Base-by-base conservation (phyloP, 2,113 vertebrate species). In the Galemys pyrenaicus region DNA sequence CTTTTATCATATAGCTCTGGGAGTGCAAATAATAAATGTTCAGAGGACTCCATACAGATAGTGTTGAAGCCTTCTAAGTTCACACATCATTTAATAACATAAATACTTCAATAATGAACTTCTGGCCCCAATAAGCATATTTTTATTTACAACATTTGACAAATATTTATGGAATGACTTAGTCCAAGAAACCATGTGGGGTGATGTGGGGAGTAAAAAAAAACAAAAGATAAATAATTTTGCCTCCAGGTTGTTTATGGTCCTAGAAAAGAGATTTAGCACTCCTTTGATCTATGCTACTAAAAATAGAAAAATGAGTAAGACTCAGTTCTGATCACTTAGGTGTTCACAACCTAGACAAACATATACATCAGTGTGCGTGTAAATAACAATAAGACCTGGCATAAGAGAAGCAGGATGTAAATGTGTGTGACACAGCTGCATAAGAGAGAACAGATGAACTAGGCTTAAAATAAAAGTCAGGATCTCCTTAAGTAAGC, bases 91-190 rank as follows among this genome's bases (percentile, higher is more conserved):
- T 89, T 86, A 88, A 74, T 88, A 94, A 89, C 49, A 89, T 71
- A 91, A 94, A 77, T 90, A 39, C 12, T 82, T 92, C 41, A 39
- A 37, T 78, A 86, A 94, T 70, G 95, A 95, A 86, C 94, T 83
- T 78, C 68, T 82, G 26, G 70, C 41, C 56, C 51, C 49, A 92
- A 28, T 64, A 88, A 96, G 41, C 41, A 54, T 77, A 86, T 58
- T 96, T 94, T 95, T 94, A 75, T 92, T 96, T 96, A 88, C 3
- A 58, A 68, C 56, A 83, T 75, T 87, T 12, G 13, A 87, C 28
- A 94, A 95, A 93, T 93, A 93, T 94, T 91, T 90, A 91, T 19
- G 39, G 67, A 88, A 26, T 89, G 37, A 88, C 67, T 46, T 86
- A 96, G 30, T 86, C n/a, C 41, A 78, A 82, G 24, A 82, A 95